These are phyloP conservation scores for Metaphire vulgaris DNA, from an alignment of 1,140 invertebrate species.

Conservation along the genomic window DNA sequence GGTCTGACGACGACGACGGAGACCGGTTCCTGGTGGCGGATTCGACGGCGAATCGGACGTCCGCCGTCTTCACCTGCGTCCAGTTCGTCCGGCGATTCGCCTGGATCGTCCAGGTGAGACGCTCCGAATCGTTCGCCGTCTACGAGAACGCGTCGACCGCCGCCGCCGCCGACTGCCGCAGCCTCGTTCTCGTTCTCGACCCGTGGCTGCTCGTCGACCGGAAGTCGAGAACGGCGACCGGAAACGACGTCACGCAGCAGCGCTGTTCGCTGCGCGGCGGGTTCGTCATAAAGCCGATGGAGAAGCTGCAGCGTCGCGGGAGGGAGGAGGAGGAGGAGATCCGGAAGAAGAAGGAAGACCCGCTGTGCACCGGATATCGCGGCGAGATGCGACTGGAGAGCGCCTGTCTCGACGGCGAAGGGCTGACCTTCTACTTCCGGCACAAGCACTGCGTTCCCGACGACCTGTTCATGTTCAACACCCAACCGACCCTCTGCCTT, in stretches of 20 bases:
- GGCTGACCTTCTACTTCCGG: conserved; percentile 30
- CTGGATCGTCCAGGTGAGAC: neutral
- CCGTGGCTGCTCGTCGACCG: neutral
- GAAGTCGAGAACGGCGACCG: neutral
- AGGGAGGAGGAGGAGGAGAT: neutral
- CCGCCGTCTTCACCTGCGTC: neutral
- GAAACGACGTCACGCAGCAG: neutral
- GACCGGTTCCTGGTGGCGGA: neutral
- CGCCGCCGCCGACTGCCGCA: neutral
- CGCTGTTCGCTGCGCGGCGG: neutral
- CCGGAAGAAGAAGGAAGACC: neutral
- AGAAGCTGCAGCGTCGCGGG: neutral
- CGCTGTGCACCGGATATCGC: neutral
- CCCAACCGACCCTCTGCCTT: conserved; percentile 25
- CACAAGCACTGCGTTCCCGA: conserved; percentile 29
- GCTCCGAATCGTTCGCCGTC: neutral
- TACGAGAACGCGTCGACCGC: neutral
- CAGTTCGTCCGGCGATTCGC: neutral
- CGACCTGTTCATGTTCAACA: conserved; percentile 25
- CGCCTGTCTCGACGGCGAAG: conserved; percentile 23
- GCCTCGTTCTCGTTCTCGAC: neutral
- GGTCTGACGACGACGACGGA: neutral
- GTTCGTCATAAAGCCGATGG: neutral
- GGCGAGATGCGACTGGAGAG: conserved; percentile 26
- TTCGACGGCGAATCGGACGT: neutral